A percentile compares a stretch with the other conserved stretches of the same genome.
Evolutionary conservation across 2,888 invertebrate species (phyloP).

Genomic region (Stenichneumon culpator): DNA sequence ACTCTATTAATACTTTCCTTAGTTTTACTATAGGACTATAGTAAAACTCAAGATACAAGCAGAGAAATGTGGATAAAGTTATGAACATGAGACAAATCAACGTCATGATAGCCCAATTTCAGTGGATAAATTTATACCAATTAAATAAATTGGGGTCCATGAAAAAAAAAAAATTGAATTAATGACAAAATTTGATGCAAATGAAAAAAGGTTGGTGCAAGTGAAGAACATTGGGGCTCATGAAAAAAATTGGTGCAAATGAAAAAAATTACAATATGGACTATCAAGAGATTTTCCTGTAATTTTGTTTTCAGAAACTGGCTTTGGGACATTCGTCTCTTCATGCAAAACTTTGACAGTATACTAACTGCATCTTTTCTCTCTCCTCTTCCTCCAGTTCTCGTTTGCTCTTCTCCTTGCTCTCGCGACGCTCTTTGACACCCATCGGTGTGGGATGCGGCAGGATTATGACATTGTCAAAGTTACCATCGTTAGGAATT

Average conservation of each 20-base stretch:
- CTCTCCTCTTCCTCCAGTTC: slow-evolving; percentile 97
- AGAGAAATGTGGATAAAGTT: background rate
- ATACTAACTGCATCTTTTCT: slow-evolving; percentile 97
- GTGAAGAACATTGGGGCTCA: no score
- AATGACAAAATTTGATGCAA: no score
- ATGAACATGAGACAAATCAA: background rate
- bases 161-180: no score
- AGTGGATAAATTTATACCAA: no score
- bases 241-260: no score
- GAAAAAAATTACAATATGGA: background rate
- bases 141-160: no score
- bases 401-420: slow-evolving; percentile 91
- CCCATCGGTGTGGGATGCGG: slow-evolving; percentile 72
- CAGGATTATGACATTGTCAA: slow-evolving; percentile 79
- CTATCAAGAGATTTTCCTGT: background rate
- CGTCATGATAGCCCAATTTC: no score
- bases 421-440: slow-evolving; percentile 85
- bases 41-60: no score
- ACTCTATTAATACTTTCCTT: background rate
- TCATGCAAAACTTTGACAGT: background rate
- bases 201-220: no score
- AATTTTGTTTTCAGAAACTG: background rate
- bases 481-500: slow-evolving; percentile 75
- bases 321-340: background rate
- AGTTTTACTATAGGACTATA: background rate